Percentiles rank a stretch among this genome's conserved stretches.
Conservation (phyloP, 92 coral and sea anemone genomes). For the Epizoanthus rinbou region DNA sequence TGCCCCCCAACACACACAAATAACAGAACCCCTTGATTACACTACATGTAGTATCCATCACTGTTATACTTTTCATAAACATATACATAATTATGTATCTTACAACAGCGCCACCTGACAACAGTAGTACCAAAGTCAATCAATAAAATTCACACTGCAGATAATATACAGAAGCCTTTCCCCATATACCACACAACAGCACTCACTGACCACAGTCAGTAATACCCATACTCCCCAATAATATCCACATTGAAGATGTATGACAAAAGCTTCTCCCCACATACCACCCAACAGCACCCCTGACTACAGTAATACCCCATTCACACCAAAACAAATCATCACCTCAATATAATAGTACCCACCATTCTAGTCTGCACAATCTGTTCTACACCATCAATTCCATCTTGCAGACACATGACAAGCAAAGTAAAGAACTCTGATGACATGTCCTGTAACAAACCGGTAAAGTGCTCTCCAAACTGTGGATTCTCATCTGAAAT, state of each 20-base stretch:
- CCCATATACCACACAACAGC: background rate
- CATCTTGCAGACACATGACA: slow-evolving; percentile 72
- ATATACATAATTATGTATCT: background rate
- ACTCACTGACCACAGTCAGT: too few relatives aligned
- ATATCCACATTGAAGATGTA: too few relatives aligned
- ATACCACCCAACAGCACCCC: too few relatives aligned
- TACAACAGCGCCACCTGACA: background rate
- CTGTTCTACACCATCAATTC: slow-evolving; percentile 63
- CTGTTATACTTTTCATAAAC: too few relatives aligned
- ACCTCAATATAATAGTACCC: background rate
- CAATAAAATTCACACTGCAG: slow-evolving; percentile 61
- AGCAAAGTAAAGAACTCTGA: slow-evolving; percentile 72
- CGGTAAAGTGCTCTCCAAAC: slow-evolving; percentile 67
- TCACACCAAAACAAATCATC: too few relatives aligned
- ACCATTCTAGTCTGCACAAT: slow-evolving; percentile 67
- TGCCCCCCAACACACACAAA: too few relatives aligned
- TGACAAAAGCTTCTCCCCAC: too few relatives aligned
- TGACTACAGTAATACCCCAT: too few relatives aligned
- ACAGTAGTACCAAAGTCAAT: slow-evolving; percentile 52
- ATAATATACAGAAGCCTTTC: background rate
- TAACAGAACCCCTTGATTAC: too few relatives aligned
- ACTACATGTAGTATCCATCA: too few relatives aligned
- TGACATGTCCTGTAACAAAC: slow-evolving; percentile 55
- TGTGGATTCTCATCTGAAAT: slow-evolving; percentile 26
- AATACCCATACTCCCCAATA: too few relatives aligned